Conservation (phyloP, 2,888 invertebrate species). For the Caenorhabditis becei region DNA sequence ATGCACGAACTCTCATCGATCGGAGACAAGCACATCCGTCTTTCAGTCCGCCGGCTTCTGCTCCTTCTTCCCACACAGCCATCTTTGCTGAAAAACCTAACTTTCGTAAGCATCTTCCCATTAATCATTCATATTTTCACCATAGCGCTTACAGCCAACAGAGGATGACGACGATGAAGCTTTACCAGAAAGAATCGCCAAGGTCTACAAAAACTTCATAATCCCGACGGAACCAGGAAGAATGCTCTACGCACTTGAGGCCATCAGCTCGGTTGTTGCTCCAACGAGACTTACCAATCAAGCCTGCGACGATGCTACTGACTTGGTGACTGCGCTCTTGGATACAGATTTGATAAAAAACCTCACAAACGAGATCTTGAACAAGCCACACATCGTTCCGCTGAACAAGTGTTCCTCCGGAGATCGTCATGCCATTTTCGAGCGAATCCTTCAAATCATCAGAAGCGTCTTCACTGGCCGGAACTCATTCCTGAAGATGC, state of each 20-base stretch:
- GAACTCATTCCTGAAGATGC: conserved; percentile 26
- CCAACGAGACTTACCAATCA: conserved; percentile 32
- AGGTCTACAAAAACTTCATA: conserved; percentile 26
- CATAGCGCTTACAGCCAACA: no score
- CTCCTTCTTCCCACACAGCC: conserved; percentile 55
- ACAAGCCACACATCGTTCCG: conserved; percentile 37
- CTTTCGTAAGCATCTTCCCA: conserved; percentile 11
- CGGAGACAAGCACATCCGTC: conserved; percentile 47
- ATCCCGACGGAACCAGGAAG: conserved; percentile 32
- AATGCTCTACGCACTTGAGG: conserved; percentile 55
- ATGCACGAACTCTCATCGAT: conserved; percentile 43
- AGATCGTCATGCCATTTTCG: conserved; percentile 57
- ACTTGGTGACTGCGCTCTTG: conserved; percentile 24
- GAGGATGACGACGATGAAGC: conserved; percentile 16
- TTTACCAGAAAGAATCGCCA: background rate
- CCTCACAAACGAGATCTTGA: conserved; percentile 31
- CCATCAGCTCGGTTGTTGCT: conserved; percentile 44
- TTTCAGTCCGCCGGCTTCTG: conserved; percentile 38
- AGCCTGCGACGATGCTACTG: conserved; percentile 8
- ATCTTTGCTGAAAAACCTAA: conserved; percentile 27
- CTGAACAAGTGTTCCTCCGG: conserved; percentile 33
- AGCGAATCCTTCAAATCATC: conserved; percentile 54
- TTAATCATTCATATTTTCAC: no score
- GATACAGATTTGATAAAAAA: conserved; percentile 11
- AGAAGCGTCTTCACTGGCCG: conserved; percentile 26